phyloP scores from a whole-genome alignment of 1,140 invertebrate genomes.

The Meloidogyne exigua region DNA sequence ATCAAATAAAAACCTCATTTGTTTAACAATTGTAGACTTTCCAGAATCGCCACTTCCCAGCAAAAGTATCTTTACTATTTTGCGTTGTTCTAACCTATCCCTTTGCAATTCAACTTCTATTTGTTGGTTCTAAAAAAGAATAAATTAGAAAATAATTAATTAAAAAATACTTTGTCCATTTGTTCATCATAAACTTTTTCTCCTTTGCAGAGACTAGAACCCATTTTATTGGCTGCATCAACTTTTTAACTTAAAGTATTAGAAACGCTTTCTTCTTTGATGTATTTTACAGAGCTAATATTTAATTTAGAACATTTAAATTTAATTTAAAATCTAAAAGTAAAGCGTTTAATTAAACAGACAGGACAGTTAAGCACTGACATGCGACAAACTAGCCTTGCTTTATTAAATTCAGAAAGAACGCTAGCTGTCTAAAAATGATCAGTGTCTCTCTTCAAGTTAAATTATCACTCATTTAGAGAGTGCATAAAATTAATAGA shows the following conservation, averaged over 20 bases:
- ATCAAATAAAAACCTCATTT: slow-evolving; percentile 34
- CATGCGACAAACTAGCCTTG: too few relatives aligned
- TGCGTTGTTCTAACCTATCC: slow-evolving; percentile 33
- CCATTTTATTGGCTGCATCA: slow-evolving; percentile 25
- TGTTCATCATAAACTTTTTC: slow-evolving; percentile 44
- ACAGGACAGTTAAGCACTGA: too few relatives aligned
- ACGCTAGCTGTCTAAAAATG: too few relatives aligned
- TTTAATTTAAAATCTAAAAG: too few relatives aligned
- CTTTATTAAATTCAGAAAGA: background rate
- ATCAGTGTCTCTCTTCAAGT: too few relatives aligned
- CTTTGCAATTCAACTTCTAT: slow-evolving; percentile 39
- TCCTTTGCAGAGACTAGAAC: slow-evolving; percentile 39
- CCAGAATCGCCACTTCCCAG: slow-evolving; percentile 45
- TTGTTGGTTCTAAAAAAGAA: slow-evolving; percentile 31
- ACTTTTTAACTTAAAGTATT: background rate
- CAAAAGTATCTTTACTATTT: slow-evolving; percentile 42
- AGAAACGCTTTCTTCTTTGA: background rate
- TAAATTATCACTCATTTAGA: too few relatives aligned
- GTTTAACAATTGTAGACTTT: slow-evolving; percentile 48
- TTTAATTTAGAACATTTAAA: too few relatives aligned
- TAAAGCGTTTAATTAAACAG: too few relatives aligned
- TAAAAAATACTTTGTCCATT: slow-evolving; percentile 3
- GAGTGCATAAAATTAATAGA: too few relatives aligned
- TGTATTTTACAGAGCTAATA: too few relatives aligned
- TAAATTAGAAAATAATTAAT: background rate